These are phyloP conservation scores for Elaphurus davidianus DNA, from an alignment of 2,113 vertebrate species.

Conservation along the genomic window DNA sequence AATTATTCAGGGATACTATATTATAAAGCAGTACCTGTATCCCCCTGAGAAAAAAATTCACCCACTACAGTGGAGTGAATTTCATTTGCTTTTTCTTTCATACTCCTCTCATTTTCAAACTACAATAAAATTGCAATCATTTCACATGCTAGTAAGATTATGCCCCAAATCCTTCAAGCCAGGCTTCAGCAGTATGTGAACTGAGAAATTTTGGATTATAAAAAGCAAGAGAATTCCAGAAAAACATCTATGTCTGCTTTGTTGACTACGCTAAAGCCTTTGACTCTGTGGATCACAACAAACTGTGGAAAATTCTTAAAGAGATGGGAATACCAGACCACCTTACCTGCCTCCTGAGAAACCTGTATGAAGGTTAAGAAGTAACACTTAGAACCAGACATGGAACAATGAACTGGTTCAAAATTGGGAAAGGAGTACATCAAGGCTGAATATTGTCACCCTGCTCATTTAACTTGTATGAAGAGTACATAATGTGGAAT, in stretches of 20 bases:
- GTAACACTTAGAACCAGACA: neutral
- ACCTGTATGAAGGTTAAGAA: neutral
- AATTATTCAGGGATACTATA: neutral
- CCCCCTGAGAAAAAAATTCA: neutral
- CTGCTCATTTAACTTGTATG: neutral
- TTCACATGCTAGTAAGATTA: neutral
- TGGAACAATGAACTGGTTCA: neutral
- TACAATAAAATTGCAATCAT: neutral
- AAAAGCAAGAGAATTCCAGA: neutral
- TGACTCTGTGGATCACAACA: neutral
- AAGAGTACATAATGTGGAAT: neutral
- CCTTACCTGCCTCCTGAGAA: neutral
- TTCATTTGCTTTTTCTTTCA: neutral
- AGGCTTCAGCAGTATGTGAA: neutral
- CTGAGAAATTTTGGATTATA: neutral
- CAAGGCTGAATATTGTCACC: neutral
- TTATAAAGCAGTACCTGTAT: neutral
- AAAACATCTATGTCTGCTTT: neutral
- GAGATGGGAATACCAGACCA: neutral
- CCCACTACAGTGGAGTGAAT: neutral
- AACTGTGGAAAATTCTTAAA: neutral
- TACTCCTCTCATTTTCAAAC: neutral
- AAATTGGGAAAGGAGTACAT: neutral
- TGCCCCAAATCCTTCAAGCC: neutral
- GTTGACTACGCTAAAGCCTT: neutral